Base-by-base conservation (phyloP, 2,888 invertebrate species). In the Troides oblongomaculatus region DNA sequence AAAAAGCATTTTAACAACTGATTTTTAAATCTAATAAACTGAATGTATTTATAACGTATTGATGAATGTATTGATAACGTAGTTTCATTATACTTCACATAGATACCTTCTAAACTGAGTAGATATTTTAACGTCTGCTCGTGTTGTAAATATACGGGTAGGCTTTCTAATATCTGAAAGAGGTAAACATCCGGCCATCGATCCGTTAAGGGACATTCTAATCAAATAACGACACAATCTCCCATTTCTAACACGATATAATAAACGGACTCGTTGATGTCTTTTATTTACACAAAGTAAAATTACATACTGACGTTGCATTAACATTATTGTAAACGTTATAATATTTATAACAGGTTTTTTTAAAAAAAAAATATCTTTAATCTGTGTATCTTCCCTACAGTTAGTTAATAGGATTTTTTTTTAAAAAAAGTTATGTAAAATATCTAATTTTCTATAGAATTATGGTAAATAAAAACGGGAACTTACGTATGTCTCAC, bases 151-250 rank as follows among this genome's bases (percentile, higher is more conserved):
- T 80, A 75, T 77, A 74, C 74, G 78, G 77, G 79, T 78, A 81
- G 83, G 85, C 89, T 89, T 89, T 89, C 90, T 88, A 88, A 84
- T 85, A 80, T 84, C 81, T 80, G 78, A 78, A 78, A 82, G 79
- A 83, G 78, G 85, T 82, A 87, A 89, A 88, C 88, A 89, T 90
- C 90, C 89, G 90, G 87, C 79, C 81, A 76, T 77, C 79, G 81
- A 79, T 80, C 80, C 77, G 81, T 81, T 82, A 81, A 79, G 76
- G 74, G 66, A 81, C 95, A 94, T 70, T 72, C 69, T 73, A 74
- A 73, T 76, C 75, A 77, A 77, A 76, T 76, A 77, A 72, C 73
- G 76, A 77, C 76, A 74, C 74, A 78, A 75, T 69, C 69, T 57
- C 68, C 75, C 72, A 21, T 58, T 74, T 63, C 69, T 61, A 17